Percentiles rank a stretch among this genome's conserved stretches.
These are phyloP conservation scores for Eulimnadia texana DNA, from an alignment of 1,140 invertebrate genomes.

Conservation along the genomic window DNA sequence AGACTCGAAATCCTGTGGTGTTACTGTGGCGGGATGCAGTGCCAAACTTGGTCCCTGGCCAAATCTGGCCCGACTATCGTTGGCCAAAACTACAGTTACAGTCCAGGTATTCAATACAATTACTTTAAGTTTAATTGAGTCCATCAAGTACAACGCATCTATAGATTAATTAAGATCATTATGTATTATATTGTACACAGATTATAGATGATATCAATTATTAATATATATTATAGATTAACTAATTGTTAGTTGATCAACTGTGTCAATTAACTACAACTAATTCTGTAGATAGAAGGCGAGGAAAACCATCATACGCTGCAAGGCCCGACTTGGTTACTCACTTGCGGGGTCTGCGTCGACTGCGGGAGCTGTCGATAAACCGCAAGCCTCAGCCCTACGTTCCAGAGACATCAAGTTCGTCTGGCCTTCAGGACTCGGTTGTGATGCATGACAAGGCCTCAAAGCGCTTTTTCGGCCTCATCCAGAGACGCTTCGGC, in stretches of 20 bases:
- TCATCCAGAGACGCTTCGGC: neutral
- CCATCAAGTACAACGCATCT: too few species aligned
- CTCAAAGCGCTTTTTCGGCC: constrained; percentile 2
- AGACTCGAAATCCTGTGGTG: neutral
- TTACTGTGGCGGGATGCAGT: neutral
- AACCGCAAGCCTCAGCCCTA: neutral
- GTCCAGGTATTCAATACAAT: neutral
- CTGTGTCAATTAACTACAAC: too few species aligned
- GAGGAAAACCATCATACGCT: neutral
- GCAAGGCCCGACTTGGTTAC: neutral
- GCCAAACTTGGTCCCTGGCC: neutral
- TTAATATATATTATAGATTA: too few species aligned
- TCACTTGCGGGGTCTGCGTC: neutral
- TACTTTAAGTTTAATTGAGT: too few species aligned
- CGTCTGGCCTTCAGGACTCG: neutral
- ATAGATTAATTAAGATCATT: too few species aligned
- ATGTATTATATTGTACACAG: too few species aligned
- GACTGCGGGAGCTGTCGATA: neutral
- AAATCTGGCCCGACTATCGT: neutral
- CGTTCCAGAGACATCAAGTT: neutral
- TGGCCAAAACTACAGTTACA: neutral
- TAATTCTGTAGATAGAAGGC: neutral
- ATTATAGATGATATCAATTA: too few species aligned
- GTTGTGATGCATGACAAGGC: constrained; percentile 5
- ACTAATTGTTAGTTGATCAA: too few species aligned